phyloP scores from a whole-genome alignment of 2,888 invertebrate genomes.

The Torymus auratus region DNA sequence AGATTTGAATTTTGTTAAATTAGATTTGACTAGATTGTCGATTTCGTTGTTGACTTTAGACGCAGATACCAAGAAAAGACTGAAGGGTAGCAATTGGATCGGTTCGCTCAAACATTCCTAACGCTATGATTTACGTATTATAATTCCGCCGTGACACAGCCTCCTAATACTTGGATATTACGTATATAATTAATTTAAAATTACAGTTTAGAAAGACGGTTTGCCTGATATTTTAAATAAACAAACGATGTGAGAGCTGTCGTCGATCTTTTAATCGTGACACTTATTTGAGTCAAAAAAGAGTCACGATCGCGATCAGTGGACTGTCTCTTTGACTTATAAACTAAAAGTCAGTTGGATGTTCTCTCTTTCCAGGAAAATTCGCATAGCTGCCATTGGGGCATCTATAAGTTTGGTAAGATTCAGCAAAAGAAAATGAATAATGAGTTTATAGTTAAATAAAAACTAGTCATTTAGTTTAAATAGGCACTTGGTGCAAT shows the following conservation, averaged over 20 bases:
- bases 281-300: not conserved
- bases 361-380: constrained; percentile 51
- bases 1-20: too few relatives aligned
- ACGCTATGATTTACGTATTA: constrained; percentile 14
- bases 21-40: not conserved
- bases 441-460: not conserved
- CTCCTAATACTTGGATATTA: constrained; percentile 62
- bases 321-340: constrained; percentile 27
- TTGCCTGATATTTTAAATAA: constrained; percentile 53
- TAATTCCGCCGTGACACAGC: constrained; percentile 62
- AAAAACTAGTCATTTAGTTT: not conserved
- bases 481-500: constrained; percentile 56
- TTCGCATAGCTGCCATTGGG: constrained; percentile 62
- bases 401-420: constrained; percentile 51
- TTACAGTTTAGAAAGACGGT: constrained; percentile 54
- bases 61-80: not conserved
- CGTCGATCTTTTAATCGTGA: not conserved
- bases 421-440: constrained; percentile 1
- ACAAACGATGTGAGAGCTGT: constrained; percentile 6
- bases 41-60: constrained; percentile 5
- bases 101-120: constrained; percentile 41
- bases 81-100: constrained; percentile 2
- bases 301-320: not conserved
- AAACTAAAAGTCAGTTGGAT: constrained; percentile 50
- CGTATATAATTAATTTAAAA: constrained; percentile 19